Evolutionary conservation across 2,888 invertebrate species (phyloP).

Genomic region (Mantis religiosa): DNA sequence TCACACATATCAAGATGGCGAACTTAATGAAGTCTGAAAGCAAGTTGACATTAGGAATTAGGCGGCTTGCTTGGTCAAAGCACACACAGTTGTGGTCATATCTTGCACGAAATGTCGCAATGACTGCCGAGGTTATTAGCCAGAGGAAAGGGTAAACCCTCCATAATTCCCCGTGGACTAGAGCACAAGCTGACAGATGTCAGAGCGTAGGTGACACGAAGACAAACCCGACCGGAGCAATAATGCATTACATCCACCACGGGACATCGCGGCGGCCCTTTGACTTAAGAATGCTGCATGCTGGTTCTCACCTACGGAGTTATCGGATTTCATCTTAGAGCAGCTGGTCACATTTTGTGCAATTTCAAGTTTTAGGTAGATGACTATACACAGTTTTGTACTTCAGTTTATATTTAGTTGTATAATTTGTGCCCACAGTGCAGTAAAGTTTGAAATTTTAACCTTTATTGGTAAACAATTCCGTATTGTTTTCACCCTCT

Average conservation of each 20-base stretch:
- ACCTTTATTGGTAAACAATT: too few species aligned
- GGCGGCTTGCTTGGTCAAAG: not conserved
- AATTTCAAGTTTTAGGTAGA: too few species aligned
- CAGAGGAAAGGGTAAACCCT: not conserved
- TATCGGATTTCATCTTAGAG: too few species aligned
- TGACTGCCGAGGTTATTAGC: not conserved
- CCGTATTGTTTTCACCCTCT: too few species aligned
- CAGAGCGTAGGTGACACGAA: not conserved
- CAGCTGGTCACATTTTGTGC: too few species aligned
- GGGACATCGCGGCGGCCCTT: not conserved
- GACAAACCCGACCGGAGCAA: not conserved
- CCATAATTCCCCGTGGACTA: not conserved
- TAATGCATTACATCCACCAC: not conserved
- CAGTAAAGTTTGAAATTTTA: too few species aligned
- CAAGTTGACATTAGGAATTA: too few species aligned
- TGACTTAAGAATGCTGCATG: not conserved
- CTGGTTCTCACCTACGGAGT: not conserved
- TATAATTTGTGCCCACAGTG: too few species aligned
- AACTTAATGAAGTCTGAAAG: too few species aligned
- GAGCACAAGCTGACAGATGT: not conserved
- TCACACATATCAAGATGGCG: too few species aligned
- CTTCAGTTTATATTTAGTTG: too few species aligned
- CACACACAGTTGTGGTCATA: not conserved
- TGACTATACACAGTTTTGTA: too few species aligned
- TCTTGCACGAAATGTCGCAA: not conserved